Percentiles rank a stretch among this genome's conserved stretches.
Evolutionary conservation across 2,888 invertebrate genomes (phyloP).

Genomic region (Steinernema hermaphroditum): DNA sequence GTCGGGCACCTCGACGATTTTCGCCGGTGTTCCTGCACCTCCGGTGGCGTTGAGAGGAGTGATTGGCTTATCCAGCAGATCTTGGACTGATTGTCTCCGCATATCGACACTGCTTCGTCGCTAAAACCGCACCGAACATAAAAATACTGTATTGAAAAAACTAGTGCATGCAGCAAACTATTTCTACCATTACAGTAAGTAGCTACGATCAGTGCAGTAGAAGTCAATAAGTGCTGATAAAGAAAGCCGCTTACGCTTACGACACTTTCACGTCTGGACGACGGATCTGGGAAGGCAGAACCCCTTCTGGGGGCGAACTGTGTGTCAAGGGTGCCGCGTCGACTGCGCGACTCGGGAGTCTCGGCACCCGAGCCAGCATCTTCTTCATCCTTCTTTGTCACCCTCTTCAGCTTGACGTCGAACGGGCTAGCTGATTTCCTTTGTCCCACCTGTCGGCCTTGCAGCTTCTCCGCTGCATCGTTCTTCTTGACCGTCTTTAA

Average conservation of each 20-base stretch:
- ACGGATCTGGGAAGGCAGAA: constrained; percentile 20
- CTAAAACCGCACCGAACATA: constrained; percentile 48
- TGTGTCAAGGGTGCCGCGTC: constrained; percentile 34
- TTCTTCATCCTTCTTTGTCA: constrained; percentile 45
- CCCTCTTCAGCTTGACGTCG: constrained; percentile 56
- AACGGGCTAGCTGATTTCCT: constrained; percentile 33
- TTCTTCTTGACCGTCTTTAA: constrained; percentile 23
- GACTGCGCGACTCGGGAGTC: constrained; percentile 39
- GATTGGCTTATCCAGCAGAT: constrained; percentile 60
- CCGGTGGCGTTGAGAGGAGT: constrained; percentile 80
- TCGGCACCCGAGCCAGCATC: constrained; percentile 43
- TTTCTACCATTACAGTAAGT: too few relatives aligned
- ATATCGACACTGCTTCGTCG: constrained; percentile 86
- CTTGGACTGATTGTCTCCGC: constrained; percentile 74
- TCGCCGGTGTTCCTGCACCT: constrained; percentile 73
- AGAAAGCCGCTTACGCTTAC: constrained; percentile 16
- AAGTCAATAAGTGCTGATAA: too few relatives aligned
- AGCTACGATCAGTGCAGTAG: too few relatives aligned
- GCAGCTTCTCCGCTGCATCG: constrained; percentile 33
- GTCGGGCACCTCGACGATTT: constrained; percentile 88
- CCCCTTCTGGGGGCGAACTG: constrained; percentile 25
- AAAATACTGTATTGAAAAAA: constrained; percentile 12
- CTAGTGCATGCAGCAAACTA: too few relatives aligned
- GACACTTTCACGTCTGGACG: constrained; percentile 10
- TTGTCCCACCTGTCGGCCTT: constrained; percentile 46